Evolutionary conservation across 2,797 vertebrate species (phyloP).

Genomic region (Lepidocolaptes lacrymiger): DNA sequence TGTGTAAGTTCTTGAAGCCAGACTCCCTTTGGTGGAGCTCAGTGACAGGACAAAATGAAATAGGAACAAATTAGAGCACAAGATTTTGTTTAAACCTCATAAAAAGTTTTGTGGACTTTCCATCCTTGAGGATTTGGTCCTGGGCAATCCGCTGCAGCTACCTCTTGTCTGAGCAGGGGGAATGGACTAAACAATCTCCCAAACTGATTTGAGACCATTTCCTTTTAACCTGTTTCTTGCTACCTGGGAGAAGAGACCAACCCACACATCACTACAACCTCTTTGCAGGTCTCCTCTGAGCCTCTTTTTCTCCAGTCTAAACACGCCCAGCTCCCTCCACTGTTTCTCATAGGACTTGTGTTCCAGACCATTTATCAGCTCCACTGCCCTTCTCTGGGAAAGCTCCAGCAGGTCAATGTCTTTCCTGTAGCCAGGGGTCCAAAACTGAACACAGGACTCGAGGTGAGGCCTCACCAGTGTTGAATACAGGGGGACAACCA

Average conservation of each 20-base stretch:
- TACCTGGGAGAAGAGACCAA: neutral
- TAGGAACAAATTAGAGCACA: neutral
- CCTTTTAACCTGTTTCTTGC: neutral
- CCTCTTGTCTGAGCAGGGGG: neutral
- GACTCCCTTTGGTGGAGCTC: neutral
- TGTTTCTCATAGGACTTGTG: neutral
- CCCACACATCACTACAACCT: neutral
- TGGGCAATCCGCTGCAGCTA: neutral
- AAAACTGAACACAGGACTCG: neutral
- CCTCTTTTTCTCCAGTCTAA: neutral
- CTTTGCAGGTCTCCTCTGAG: neutral
- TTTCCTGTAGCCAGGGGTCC: neutral
- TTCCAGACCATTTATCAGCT: neutral
- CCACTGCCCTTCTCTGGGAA: fast-evolving
- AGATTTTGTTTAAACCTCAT: neutral
- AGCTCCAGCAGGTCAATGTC: fast-evolving
- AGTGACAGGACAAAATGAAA: neutral
- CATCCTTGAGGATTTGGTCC: neutral
- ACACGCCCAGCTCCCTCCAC: neutral
- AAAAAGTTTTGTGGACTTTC: neutral
- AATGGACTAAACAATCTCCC: neutral
- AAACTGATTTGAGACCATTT: neutral
- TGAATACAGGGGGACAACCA: fast-evolving
- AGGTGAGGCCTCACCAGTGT: neutral
- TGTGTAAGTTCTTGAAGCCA: neutral